phyloP scores from a whole-genome alignment of 2,113 vertebrate species.

The Cervus canadensis region DNA sequence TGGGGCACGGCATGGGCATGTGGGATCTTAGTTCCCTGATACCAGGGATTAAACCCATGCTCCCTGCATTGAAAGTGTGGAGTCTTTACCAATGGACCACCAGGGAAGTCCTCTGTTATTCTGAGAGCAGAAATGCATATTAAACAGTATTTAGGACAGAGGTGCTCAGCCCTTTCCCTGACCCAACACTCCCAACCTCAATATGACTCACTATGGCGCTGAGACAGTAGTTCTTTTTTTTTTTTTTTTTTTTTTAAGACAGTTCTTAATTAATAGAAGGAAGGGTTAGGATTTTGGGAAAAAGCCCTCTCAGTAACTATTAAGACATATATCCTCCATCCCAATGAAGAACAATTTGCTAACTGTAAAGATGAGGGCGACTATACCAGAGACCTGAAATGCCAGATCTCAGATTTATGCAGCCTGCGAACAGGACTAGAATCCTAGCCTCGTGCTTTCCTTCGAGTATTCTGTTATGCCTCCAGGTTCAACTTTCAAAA shows the following conservation, averaged over 20 bases:
- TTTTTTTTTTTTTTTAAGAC: not conserved
- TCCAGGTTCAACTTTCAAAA: not conserved
- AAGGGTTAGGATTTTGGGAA: not conserved
- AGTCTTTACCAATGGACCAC: not conserved
- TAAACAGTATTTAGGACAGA: not conserved
- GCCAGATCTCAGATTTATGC: not conserved
- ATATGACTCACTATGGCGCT: not conserved
- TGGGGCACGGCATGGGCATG: not conserved
- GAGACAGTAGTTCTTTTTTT: not conserved
- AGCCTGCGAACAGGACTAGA: not conserved
- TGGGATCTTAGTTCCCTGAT: not conserved
- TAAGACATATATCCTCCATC: not conserved
- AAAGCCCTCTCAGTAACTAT: not conserved
- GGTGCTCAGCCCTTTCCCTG: not conserved
- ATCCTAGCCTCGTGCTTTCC: not conserved
- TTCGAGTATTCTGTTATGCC: not conserved
- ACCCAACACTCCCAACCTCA: not conserved
- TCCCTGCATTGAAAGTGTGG: not conserved
- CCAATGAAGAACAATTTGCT: not conserved
- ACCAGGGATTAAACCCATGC: not conserved
- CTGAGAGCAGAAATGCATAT: not conserved
- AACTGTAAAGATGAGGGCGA: not conserved
- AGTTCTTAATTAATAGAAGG: not conserved
- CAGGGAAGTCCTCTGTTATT: not conserved
- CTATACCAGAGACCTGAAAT: not conserved